These are phyloP conservation scores for Harmothoe impar DNA, from an alignment of 2,888 invertebrate species.

Conservation along the genomic window DNA sequence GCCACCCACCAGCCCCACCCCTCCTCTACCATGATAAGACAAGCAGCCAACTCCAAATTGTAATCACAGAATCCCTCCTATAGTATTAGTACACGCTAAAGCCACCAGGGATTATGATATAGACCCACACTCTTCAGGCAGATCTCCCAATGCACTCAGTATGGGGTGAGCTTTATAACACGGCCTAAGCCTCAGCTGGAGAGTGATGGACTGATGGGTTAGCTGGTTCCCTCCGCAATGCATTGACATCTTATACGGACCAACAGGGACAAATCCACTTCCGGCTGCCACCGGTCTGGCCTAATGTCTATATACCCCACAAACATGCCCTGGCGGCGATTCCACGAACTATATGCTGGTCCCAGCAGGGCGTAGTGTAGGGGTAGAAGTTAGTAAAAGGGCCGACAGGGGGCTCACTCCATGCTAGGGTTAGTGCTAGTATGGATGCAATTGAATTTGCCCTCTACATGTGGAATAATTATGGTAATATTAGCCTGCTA, in stretches of 20 bases:
- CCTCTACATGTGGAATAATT: too few species aligned
- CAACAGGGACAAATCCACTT: not conserved
- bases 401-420: too few species aligned
- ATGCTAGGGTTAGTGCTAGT: too few species aligned
- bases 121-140: not conserved
- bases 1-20: not conserved
- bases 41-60: not conserved
- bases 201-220: not conserved
- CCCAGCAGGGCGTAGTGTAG: not conserved
- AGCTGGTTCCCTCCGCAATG: not conserved
- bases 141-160: too few species aligned
- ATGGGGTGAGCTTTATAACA: too few species aligned
- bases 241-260: conserved; percentile 4
- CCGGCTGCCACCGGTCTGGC: not conserved
- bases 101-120: not conserved
- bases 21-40: not conserved
- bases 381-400: not conserved
- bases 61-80: conserved; percentile 10
- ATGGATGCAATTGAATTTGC: too few species aligned
- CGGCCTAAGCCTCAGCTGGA: too few species aligned
- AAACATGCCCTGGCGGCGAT: conserved; percentile 3
- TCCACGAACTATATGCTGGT: not conserved
- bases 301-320: conserved; percentile 31
- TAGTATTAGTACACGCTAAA: not conserved
- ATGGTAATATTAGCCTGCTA: too few species aligned